phyloP scores from a whole-genome alignment of 2,888 invertebrate species.

The Lasioglossum vierecki region DNA sequence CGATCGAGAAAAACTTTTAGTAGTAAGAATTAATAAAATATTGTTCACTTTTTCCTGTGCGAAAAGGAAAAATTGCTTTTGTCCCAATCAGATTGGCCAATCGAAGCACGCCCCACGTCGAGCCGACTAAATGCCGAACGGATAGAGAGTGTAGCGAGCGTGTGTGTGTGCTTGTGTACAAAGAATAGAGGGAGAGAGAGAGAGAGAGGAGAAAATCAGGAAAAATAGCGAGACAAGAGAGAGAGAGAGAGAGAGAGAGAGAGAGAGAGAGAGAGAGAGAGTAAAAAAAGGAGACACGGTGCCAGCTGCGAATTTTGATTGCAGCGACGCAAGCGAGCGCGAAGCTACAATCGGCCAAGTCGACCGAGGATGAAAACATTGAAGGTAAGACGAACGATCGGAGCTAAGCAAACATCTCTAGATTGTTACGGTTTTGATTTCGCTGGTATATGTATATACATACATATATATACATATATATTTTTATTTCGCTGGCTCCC shows the following conservation, averaged over 20 bases:
- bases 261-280: background rate
- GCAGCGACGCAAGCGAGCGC: constrained; percentile 83
- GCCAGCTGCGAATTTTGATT: constrained; percentile 83
- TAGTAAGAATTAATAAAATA: too few relatives aligned
- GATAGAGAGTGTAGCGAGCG: background rate
- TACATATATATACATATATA: too few relatives aligned
- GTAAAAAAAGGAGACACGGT: constrained; percentile 65
- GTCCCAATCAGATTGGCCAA: background rate
- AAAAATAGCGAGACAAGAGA: constrained; percentile 22
- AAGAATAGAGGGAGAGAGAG: background rate
- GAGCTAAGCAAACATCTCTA: constrained; percentile 69
- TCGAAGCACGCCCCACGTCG: background rate
- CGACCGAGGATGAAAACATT: constrained; percentile 83
- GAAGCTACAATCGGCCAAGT: constrained; percentile 84
- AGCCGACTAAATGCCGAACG: background rate
- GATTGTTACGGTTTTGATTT: constrained; percentile 63
- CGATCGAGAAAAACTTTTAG: too few relatives aligned
- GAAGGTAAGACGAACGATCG: constrained; percentile 81
- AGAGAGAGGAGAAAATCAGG: background rate
- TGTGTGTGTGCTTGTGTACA: background rate
- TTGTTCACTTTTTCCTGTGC: too few relatives aligned
- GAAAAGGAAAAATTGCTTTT: too few relatives aligned
- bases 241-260: background rate
- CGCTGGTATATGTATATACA: constrained; percentile 20
- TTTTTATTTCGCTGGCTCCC: constrained; percentile 10